These are phyloP conservation scores for Berghia stephanieae DNA, from an alignment of 1,140 invertebrate species.

Conservation along the genomic window DNA sequence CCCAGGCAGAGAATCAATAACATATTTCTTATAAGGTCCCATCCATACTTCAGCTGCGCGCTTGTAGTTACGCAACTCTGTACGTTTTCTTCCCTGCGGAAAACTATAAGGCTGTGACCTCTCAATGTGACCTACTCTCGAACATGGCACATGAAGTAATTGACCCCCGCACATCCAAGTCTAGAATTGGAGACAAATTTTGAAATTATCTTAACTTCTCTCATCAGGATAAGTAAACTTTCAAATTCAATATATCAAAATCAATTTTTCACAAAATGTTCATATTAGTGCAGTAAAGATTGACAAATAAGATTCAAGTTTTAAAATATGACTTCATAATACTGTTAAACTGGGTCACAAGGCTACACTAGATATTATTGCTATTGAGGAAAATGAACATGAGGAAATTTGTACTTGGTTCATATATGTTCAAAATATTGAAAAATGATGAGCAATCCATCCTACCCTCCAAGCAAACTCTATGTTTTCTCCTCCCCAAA, in stretches of 20 bases:
- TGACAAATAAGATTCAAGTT: neutral
- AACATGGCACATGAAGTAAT: constrained; percentile 82
- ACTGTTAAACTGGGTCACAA: neutral
- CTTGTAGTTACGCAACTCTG: constrained; percentile 58
- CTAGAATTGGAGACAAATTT: constrained; percentile 72
- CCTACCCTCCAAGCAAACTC: constrained; percentile 73
- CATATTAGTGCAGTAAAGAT: neutral
- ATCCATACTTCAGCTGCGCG: constrained; percentile 62
- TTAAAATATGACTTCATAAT: neutral
- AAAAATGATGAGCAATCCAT: too few species aligned
- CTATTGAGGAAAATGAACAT: neutral
- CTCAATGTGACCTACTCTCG: constrained; percentile 71
- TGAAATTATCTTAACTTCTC: neutral
- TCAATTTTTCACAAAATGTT: neutral
- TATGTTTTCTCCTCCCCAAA: constrained; percentile 93
- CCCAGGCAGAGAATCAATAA: constrained; percentile 51
- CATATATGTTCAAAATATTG: too few species aligned
- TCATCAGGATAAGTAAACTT: neutral
- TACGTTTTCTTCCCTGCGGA: constrained; percentile 77
- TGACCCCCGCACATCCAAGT: constrained; percentile 97
- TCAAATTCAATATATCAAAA: neutral
- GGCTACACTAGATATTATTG: neutral
- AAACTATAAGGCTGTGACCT: constrained; percentile 90
- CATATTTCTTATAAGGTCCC: constrained; percentile 52
- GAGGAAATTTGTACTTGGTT: neutral